Percentiles rank a stretch among this genome's conserved stretches.
Conservation (phyloP, 2,113 vertebrate genomes). For the Sminthopsis crassicaudata region DNA sequence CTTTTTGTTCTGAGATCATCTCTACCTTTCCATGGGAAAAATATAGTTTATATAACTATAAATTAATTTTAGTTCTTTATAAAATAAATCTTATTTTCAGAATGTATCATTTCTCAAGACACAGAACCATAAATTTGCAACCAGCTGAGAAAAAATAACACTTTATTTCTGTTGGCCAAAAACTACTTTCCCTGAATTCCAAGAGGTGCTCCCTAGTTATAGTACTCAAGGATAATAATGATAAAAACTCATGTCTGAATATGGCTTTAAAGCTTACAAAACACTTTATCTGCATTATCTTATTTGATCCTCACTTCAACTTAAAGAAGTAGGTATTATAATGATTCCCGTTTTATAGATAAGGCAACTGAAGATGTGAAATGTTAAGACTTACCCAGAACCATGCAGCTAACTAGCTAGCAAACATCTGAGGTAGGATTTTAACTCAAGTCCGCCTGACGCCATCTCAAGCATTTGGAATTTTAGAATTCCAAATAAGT, state of each 20-base stretch:
- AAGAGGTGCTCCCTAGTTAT: slow-evolving; percentile 18
- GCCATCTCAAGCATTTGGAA: not conserved
- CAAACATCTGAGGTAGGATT: not conserved
- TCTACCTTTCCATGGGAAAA: slow-evolving; percentile 30
- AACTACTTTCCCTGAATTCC: slow-evolving; percentile 46
- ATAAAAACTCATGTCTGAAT: not conserved
- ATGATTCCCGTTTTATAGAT: not conserved
- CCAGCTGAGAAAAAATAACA: slow-evolving; percentile 64
- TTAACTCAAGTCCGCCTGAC: not conserved
- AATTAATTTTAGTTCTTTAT: slow-evolving; percentile 62
- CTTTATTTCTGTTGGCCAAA: slow-evolving; percentile 47
- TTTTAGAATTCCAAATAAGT: not conserved
- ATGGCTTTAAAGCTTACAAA: not conserved
- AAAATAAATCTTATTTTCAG: slow-evolving; percentile 40
- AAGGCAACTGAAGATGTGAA: not conserved
- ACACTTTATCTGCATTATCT: not conserved
- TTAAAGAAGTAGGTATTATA: not conserved
- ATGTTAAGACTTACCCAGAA: not conserved
- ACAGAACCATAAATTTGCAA: slow-evolving; percentile 57
- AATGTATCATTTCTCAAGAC: slow-evolving; percentile 54
- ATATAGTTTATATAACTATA: not conserved
- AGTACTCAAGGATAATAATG: slow-evolving; percentile 21
- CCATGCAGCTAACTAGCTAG: not conserved
- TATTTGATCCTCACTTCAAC: not conserved
- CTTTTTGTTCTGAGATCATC: not conserved